Conservation (phyloP, 1,140 invertebrate genomes). For the Procambarus clarkii region DNA sequence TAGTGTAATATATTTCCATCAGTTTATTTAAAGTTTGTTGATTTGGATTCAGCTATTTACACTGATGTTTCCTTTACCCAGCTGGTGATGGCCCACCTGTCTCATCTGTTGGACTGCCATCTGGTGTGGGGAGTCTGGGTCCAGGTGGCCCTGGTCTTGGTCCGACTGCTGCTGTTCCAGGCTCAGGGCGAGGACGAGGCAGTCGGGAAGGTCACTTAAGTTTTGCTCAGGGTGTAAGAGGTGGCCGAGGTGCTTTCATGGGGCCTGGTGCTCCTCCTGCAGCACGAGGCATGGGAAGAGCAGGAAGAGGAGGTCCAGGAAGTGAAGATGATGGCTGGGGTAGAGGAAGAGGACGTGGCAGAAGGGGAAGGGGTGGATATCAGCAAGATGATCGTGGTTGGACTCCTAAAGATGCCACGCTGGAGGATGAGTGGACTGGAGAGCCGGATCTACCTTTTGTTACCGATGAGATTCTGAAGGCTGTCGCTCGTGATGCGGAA, state of each 20-base stretch:
- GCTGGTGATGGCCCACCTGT: not conserved
- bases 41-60: too few species aligned
- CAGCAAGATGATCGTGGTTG: conserved; percentile 7
- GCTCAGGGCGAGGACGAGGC: conserved; percentile 23
- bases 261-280: not conserved
- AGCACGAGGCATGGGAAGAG: conserved; percentile 3
- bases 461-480: conserved; percentile 63
- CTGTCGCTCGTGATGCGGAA: conserved; percentile 68
- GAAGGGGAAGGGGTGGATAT: conserved; percentile 19
- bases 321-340: conserved; percentile 34
- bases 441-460: conserved; percentile 71
- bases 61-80: not conserved
- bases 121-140: not conserved
- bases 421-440: conserved; percentile 71
- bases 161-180: not conserved
- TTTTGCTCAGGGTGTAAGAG: not conserved
- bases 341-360: conserved; percentile 34
- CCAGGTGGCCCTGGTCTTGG: conserved; percentile 24
- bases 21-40: too few species aligned
- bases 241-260: conserved; percentile 17
- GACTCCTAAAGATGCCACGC: not conserved
- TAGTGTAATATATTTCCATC: too few species aligned
- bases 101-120: not conserved
- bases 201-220: not conserved
- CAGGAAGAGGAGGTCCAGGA: conserved; percentile 11